phyloP scores from a whole-genome alignment of 2,888 invertebrate genomes.

The Leptinotarsa haldemani region DNA sequence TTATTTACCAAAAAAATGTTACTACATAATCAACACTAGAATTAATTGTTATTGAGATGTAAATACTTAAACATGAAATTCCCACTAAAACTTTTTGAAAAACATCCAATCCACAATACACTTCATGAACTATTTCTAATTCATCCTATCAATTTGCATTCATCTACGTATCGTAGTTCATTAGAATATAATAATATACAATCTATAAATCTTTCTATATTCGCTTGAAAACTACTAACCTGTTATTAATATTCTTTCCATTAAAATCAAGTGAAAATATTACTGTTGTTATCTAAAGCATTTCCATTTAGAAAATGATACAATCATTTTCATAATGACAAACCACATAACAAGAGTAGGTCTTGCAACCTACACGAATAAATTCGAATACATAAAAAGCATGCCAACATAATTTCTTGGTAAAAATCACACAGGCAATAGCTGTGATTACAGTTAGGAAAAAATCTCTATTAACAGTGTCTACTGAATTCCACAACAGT shows the following conservation, averaged over 20 bases:
- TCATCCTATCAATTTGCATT: neutral
- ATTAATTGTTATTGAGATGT: too few species aligned
- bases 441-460: neutral
- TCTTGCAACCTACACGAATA: constrained; percentile 12
- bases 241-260: neutral
- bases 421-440: neutral
- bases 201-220: neutral
- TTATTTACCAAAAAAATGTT: too few species aligned
- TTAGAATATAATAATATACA: neutral
- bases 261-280: neutral
- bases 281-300: neutral
- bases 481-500: constrained; percentile 18
- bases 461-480: constrained; percentile 10
- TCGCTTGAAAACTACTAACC: neutral
- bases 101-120: neutral
- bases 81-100: too few species aligned
- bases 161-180: neutral
- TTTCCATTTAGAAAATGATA: neutral
- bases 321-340: constrained; percentile 17
- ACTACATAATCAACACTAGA: too few species aligned
- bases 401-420: constrained; percentile 4
- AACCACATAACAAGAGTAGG: constrained; percentile 10
- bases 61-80: too few species aligned
- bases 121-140: neutral
- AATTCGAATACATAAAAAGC: constrained; percentile 6